A percentile compares a stretch with the other conserved stretches of the same genome.
phyloP scores from a whole-genome alignment of 2,113 vertebrate genomes.

The Patagioenas fasciata region DNA sequence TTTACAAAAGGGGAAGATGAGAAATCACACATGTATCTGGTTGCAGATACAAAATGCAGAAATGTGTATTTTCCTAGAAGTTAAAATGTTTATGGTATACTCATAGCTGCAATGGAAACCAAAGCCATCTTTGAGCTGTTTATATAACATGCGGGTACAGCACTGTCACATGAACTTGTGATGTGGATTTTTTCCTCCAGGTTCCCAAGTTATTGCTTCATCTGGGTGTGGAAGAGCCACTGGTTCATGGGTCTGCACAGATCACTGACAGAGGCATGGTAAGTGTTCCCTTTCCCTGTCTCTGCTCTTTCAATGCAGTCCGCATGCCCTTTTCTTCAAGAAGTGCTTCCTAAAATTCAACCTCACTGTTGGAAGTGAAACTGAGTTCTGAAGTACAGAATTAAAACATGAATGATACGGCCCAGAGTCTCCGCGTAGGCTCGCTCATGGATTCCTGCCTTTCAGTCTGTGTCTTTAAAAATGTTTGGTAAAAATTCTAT shows the following conservation, averaged over 20 bases:
- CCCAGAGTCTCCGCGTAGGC: neutral
- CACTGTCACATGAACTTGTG: neutral
- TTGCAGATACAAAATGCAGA: neutral
- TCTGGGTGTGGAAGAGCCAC: constrained; percentile 84
- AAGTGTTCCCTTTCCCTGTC: constrained; percentile 2
- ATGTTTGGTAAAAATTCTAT: neutral
- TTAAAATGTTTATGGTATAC: neutral
- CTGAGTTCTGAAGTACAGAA: neutral
- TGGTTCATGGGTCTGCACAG: constrained; percentile 84
- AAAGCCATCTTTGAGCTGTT: neutral
- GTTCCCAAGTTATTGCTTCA: constrained; percentile 84
- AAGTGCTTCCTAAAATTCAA: neutral
- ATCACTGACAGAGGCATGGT: constrained; percentile 88
- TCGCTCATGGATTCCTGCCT: neutral
- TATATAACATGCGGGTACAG: neutral
- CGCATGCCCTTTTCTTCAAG: neutral
- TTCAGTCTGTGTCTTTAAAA: neutral
- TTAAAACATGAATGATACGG: neutral
- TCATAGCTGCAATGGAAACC: neutral
- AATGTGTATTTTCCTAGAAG: neutral
- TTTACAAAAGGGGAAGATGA: neutral
- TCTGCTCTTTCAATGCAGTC: neutral
- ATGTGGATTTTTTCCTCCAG: constrained; percentile 69
- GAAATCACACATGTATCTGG: neutral
- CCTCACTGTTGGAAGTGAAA: neutral